Base-by-base conservation (phyloP, 2,888 invertebrate species). In the Agriopis leucophaearia region DNA sequence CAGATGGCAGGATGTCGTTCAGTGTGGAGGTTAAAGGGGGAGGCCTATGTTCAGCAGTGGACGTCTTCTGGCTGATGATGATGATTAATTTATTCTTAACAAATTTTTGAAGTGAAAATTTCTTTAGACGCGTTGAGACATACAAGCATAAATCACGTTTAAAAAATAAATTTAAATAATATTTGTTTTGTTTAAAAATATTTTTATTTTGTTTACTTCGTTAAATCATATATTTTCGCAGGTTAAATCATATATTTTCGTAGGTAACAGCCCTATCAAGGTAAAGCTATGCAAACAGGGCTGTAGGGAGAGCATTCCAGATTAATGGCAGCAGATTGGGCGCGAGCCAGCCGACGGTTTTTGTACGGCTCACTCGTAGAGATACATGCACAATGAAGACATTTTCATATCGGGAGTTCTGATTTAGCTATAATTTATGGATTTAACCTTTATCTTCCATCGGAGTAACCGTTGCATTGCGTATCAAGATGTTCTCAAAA, bases 251-350 rank as follows among this genome's bases (percentile, higher is more conserved):
- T 12, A 40, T 10, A 40, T 40, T 36, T 12, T 16, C 1, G 18
- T 8, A 65, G 13, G 73, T 78, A 76, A 70, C 69, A 71, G 52
- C 72, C 69, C 74, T 69, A 60, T 7, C 0, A 10, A n/a, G 42
- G 51, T n/a, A 72, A 70, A 64, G 74, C 76, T 73, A 78, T 81
- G 78, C 79, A 82, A 84, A 85, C 80, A 82, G 74, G 78, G 78
- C 75, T 78, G 73, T 78, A 78, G 78, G 77, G 80, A 81, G 79
- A 75, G 80, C 85, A 88, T 87, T 88, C 83, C 79, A 79, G 88
- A 88, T 89, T 88, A 89, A 89, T 89, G 81, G 88, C 80, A 70
- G 80, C 77, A 86, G 88, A 89, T 89, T 88, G 86, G 81, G 72
- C 74, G 79, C 66, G 15, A 45, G 45, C 45, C 45, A 73, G 77